Conservation (phyloP, 2,888 invertebrate genomes). For the Allophyes oxyacanthae region DNA sequence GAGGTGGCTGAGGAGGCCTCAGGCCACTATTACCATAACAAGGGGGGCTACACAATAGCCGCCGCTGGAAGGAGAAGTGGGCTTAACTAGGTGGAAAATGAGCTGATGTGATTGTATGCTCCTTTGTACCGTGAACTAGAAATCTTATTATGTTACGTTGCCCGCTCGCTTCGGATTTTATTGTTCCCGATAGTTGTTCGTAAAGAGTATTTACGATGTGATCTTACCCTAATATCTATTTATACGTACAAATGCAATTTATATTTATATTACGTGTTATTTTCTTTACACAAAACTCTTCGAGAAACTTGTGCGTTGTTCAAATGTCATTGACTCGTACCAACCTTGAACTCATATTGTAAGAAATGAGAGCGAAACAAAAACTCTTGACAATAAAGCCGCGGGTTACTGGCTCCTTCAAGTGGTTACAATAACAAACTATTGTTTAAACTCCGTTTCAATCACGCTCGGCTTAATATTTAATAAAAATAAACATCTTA, state of each 20-base stretch:
- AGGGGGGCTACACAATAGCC: constrained; percentile 64
- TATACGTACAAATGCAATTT: constrained; percentile 2
- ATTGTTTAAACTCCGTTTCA: constrained; percentile 51
- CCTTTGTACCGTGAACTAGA: constrained; percentile 59
- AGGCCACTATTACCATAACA: constrained; percentile 83
- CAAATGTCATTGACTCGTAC: constrained; percentile 57
- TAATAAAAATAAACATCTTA: constrained; percentile 41
- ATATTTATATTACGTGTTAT: constrained; percentile 1
- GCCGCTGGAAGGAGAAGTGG: constrained; percentile 62
- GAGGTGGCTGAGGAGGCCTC: constrained; percentile 65
- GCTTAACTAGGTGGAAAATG: constrained; percentile 84
- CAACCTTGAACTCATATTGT: constrained; percentile 61
- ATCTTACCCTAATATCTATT: constrained; percentile 18
- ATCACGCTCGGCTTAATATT: constrained; percentile 41
- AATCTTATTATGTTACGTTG: constrained; percentile 45
- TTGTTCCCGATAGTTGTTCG: constrained; percentile 34
- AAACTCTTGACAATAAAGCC: constrained; percentile 50
- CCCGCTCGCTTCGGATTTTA: constrained; percentile 30
- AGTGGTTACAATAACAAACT: constrained; percentile 48
- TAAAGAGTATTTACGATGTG: constrained; percentile 27
- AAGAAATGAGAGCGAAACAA: constrained; percentile 43
- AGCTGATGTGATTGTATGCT: constrained; percentile 62
- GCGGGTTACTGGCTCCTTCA: constrained; percentile 41
- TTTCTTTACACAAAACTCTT: constrained; percentile 3
- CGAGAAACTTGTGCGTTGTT: constrained; percentile 19